These are phyloP conservation scores for Pocillopora damicornis DNA, from an alignment of 64 coral and sea anemone species.

Conservation along the genomic window DNA sequence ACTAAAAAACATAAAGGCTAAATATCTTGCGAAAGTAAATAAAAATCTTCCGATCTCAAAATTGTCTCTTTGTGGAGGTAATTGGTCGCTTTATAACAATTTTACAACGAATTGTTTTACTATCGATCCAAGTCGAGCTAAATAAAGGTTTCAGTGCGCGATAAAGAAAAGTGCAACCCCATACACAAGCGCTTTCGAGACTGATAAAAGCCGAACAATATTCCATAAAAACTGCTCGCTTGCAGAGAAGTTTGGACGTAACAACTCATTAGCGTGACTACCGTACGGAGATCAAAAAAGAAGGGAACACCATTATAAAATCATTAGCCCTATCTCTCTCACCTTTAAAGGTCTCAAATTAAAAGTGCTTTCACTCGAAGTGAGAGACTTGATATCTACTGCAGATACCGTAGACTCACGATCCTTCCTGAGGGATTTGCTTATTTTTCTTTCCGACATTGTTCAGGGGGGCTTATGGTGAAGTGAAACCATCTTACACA, in stretches of 20 bases:
- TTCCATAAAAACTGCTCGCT: not conserved
- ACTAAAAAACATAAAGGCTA: not conserved
- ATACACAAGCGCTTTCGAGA: not conserved
- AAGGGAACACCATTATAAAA: conserved; percentile 14
- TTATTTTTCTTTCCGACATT: conserved; percentile 45
- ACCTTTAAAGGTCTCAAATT: conserved; percentile 59
- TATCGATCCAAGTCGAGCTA: not conserved
- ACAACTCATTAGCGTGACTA: conserved; percentile 12
- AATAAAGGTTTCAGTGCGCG: too few relatives aligned
- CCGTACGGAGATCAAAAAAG: not conserved
- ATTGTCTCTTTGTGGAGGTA: not conserved
- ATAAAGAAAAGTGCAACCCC: not conserved
- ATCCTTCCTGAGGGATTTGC: conserved; percentile 44
- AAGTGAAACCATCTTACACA: conserved; percentile 9
- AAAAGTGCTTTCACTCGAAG: conserved; percentile 50
- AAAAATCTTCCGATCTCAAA: not conserved
- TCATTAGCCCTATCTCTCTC: conserved; percentile 4
- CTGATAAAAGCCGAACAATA: not conserved
- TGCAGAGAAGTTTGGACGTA: not conserved
- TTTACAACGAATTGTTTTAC: not conserved
- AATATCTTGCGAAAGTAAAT: conserved; percentile 5
- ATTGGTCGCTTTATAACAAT: not conserved
- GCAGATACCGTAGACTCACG: conserved; percentile 40
- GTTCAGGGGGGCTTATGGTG: not conserved
- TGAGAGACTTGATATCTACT: conserved; percentile 38